Conservation (phyloP, 2,888 invertebrate species). For the Epinotia ramella region DNA sequence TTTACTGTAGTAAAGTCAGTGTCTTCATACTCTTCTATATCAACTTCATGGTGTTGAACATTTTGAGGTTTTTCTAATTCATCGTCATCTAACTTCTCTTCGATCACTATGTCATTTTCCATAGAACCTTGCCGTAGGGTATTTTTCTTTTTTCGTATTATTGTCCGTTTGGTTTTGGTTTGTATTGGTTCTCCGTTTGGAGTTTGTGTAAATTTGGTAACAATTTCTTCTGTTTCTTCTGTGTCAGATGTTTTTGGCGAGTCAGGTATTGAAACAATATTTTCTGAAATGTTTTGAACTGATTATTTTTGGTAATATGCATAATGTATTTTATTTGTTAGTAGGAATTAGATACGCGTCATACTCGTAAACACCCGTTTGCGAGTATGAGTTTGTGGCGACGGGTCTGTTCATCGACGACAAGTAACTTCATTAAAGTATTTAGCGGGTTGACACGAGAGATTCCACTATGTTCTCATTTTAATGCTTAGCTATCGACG, state of each 20-base stretch:
- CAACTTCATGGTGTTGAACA: constrained; percentile 60
- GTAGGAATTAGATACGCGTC: too few species aligned
- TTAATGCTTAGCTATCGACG: too few species aligned
- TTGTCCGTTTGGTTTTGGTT: constrained; percentile 85
- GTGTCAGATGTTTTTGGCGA: constrained; percentile 75
- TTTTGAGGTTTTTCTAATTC: constrained; percentile 39
- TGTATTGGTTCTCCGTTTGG: constrained; percentile 82
- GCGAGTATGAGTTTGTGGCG: too few species aligned
- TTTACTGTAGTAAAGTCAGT: constrained; percentile 57
- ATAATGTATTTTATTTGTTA: not conserved
- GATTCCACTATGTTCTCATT: too few species aligned
- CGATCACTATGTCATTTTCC: constrained; percentile 82
- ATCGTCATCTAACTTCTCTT: constrained; percentile 71
- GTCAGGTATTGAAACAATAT: constrained; percentile 49
- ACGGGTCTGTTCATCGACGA: too few species aligned
- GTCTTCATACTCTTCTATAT: constrained; percentile 74
- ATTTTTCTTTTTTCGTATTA: constrained; percentile 76
- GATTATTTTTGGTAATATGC: not conserved
- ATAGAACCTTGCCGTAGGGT: constrained; percentile 50
- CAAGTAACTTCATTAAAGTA: too few species aligned
- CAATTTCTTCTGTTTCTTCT: constrained; percentile 86
- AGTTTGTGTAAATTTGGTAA: constrained; percentile 84
- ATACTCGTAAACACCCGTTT: too few species aligned
- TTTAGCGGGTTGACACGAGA: too few species aligned
- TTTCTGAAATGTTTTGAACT: constrained; percentile 64